Percentiles rank a stretch among this genome's conserved stretches.
phyloP scores from a whole-genome alignment of 1,140 invertebrate genomes.

The Radopholus similis region DNA sequence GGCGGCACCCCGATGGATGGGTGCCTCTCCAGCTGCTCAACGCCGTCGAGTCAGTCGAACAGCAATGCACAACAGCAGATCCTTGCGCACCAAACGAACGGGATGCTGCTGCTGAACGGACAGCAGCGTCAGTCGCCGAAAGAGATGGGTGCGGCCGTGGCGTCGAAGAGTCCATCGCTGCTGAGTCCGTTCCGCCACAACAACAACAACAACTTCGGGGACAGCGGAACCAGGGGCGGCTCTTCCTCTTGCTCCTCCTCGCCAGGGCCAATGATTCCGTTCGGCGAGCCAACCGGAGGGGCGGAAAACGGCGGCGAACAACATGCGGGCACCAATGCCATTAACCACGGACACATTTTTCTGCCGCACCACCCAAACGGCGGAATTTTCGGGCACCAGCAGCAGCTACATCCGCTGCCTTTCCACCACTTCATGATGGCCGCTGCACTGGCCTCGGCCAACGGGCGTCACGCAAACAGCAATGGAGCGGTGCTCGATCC shows the following conservation, averaged over 20 bases:
- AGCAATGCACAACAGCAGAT: too few species aligned
- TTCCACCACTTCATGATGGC: slow-evolving; percentile 10
- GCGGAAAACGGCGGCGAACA: background rate
- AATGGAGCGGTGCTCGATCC: background rate
- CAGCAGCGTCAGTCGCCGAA: background rate
- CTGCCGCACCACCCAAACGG: too few species aligned
- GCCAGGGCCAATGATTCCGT: too few species aligned
- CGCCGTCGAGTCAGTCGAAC: too few species aligned
- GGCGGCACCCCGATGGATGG: background rate
- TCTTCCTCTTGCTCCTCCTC: too few species aligned
- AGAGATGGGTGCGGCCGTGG: background rate
- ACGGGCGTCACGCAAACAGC: background rate
- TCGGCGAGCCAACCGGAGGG: background rate
- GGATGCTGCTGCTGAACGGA: background rate
- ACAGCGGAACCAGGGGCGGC: too few species aligned
- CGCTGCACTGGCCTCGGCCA: background rate
- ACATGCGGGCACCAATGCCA: background rate
- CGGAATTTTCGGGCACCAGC: background rate
- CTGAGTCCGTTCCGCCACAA: slow-evolving; percentile 5
- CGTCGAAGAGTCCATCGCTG: background rate
- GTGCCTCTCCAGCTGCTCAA: background rate
- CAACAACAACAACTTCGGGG: background rate
- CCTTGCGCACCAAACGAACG: too few species aligned
- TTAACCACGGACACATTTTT: too few species aligned
- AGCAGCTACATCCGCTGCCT: background rate